Evolutionary conservation across 2,888 invertebrate species (phyloP).

Genomic region (Drosophila eohydei): DNA sequence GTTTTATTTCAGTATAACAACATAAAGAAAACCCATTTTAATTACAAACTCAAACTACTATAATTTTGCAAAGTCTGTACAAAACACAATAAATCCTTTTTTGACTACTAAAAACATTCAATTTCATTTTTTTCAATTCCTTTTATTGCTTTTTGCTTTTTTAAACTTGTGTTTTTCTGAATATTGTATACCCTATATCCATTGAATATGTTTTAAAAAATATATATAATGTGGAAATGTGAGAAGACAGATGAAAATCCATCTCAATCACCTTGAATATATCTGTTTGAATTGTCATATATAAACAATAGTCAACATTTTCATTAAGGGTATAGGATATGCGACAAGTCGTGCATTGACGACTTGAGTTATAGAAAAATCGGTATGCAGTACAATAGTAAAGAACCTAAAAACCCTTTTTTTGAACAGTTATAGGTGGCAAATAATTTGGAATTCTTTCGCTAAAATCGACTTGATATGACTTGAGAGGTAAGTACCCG

Average conservation of each 20-base stretch:
- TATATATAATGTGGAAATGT: too few species aligned
- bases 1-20: constrained; percentile 28
- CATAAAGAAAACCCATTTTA: constrained; percentile 11
- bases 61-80: constrained; percentile 42
- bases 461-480: background rate
- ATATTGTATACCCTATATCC: background rate
- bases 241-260: background rate
- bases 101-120: constrained; percentile 44
- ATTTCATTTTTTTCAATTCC: constrained; percentile 15
- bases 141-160: background rate
- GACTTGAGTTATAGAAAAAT: background rate
- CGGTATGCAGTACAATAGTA: constrained; percentile 6
- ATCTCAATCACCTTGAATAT: too few species aligned
- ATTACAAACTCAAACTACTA: constrained; percentile 35
- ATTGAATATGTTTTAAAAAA: background rate
- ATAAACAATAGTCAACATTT: background rate
- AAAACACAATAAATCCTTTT: constrained; percentile 61
- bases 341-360: background rate
- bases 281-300: too few species aligned
- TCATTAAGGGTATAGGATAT: background rate
- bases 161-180: background rate
- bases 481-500: constrained; percentile 7
- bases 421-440: constrained; percentile 75
- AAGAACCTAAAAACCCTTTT: constrained; percentile 36
- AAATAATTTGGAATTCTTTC: constrained; percentile 53